These are phyloP conservation scores for Aldrovandia affinis DNA, from an alignment of 2,797 vertebrate genomes.

Conservation along the genomic window DNA sequence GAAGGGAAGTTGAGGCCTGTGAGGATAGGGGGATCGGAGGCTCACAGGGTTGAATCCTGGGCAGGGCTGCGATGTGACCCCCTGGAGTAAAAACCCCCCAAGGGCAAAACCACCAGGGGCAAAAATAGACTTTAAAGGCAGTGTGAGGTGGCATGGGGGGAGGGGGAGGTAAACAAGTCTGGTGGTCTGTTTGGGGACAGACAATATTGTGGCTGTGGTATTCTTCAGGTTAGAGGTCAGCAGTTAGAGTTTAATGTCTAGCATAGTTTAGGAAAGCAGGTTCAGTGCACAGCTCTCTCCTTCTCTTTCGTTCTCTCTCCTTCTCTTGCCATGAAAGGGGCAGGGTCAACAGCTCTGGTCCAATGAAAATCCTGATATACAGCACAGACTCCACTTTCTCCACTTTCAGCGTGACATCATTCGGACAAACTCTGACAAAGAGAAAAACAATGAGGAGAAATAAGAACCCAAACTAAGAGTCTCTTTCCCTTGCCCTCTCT, in stretches of 20 bases:
- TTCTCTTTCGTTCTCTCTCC: constrained; percentile 6
- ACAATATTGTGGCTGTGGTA: constrained; percentile 55
- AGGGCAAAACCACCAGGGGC: too few species aligned
- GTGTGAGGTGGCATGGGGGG: constrained; percentile 53
- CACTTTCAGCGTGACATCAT: constrained; percentile 94
- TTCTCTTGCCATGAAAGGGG: constrained; percentile 18
- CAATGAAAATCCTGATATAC: neutral
- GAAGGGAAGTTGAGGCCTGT: neutral
- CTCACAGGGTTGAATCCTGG: neutral
- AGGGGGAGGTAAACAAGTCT: neutral
- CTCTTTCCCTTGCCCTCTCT: too few species aligned
- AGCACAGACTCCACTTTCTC: neutral
- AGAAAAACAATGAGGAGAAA: constrained; percentile 14
- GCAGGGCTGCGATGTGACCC: neutral
- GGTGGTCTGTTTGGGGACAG: neutral
- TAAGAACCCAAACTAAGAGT: neutral
- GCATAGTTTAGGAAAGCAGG: constrained; percentile 38
- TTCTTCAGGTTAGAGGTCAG: constrained; percentile 50
- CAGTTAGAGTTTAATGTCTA: constrained; percentile 55
- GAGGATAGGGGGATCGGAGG: neutral
- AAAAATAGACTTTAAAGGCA: too few species aligned
- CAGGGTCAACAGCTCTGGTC: neutral
- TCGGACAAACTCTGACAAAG: constrained; percentile 87
- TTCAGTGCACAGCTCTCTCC: constrained; percentile 33
- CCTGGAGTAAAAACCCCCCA: too few species aligned